phyloP scores from a whole-genome alignment of 1,140 invertebrate species.

The Melanaphis sacchari region DNA sequence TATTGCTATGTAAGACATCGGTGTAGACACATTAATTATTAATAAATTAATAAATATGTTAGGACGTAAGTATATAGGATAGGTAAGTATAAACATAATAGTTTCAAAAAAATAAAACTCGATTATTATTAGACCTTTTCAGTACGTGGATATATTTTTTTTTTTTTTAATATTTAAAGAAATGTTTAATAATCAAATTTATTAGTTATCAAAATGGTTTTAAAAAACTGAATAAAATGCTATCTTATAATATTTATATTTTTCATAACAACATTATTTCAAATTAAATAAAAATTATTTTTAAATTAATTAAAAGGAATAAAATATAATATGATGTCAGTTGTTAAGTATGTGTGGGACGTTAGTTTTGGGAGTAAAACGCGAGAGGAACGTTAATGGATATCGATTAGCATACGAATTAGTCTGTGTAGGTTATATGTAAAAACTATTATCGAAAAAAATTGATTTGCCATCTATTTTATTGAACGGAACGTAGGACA shows the following conservation, averaged over 20 bases:
- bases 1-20: not conserved
- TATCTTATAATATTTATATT: not conserved
- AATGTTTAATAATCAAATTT: too few species aligned
- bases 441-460: constrained; percentile 1
- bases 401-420: not conserved
- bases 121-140: too few species aligned
- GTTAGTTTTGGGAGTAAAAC: not conserved
- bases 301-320: not conserved
- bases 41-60: not conserved
- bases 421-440: not conserved
- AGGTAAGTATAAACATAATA: too few species aligned
- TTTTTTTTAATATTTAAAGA: too few species aligned
- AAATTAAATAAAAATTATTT: not conserved
- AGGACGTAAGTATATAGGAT: too few species aligned
- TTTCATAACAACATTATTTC: not conserved
- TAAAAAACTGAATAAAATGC: not conserved
- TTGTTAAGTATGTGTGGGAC: not conserved
- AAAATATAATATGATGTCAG: not conserved
- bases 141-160: too few species aligned
- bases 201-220: too few species aligned
- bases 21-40: not conserved
- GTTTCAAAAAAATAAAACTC: too few species aligned
- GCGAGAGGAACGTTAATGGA: not conserved
- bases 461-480: not conserved
- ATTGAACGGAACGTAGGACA: not conserved